These are phyloP conservation scores for Hafferia zeledoni DNA, from an alignment of 2,797 vertebrate genomes.

Conservation along the genomic window DNA sequence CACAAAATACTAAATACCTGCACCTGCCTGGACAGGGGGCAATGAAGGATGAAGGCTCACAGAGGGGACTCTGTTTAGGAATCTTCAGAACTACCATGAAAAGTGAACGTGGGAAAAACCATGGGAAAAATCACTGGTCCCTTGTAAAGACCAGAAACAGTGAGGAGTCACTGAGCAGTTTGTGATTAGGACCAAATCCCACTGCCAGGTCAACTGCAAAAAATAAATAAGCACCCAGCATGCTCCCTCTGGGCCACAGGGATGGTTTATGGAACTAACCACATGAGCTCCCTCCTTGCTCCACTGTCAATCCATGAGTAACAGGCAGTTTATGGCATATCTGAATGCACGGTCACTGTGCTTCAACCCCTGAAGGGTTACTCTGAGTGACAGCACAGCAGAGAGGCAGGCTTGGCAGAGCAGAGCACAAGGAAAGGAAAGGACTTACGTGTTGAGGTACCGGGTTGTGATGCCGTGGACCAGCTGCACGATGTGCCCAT, in stretches of 20 bases:
- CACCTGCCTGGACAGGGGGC: not conserved
- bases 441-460: constrained; percentile 91
- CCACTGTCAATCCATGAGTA: not conserved
- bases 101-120: not conserved
- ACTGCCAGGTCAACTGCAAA: not conserved
- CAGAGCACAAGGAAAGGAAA: not conserved
- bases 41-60: not conserved
- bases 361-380: not conserved
- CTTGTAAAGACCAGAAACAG: not conserved
- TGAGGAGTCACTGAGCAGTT: not conserved
- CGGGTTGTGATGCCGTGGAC: constrained; percentile 94
- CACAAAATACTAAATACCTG: not conserved
- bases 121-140: not conserved
- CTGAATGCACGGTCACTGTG: not conserved
- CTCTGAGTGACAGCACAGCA: not conserved
- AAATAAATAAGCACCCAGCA: not conserved
- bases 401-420: not conserved
- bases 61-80: not conserved
- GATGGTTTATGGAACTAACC: not conserved
- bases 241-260: not conserved
- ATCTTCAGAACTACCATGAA: not conserved
- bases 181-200: not conserved
- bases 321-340: not conserved
- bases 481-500: constrained; percentile 90
- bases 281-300: not conserved